Evolutionary conservation across 2,888 invertebrate genomes (phyloP).

Genomic region (Bombylius discolor): DNA sequence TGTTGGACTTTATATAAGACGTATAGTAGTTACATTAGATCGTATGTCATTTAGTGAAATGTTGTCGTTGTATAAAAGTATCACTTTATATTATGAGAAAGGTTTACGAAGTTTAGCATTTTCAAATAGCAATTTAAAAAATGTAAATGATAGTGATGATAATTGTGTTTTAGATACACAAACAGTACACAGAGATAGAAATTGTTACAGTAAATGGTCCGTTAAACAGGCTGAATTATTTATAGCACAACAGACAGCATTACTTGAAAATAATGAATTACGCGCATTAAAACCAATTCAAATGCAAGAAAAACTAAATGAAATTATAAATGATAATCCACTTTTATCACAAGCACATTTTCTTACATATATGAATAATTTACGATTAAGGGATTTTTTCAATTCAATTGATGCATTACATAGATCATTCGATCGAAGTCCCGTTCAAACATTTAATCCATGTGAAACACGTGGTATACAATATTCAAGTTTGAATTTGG

Average conservation of each 20-base stretch:
- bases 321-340: slow-evolving; percentile 34
- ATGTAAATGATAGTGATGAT: slow-evolving; percentile 2
- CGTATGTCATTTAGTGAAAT: slow-evolving; percentile 75
- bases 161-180: slow-evolving; percentile 19
- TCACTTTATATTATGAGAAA: slow-evolving; percentile 53
- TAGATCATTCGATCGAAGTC: slow-evolving; percentile 61
- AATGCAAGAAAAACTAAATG: slow-evolving; percentile 47
- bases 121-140: neutral
- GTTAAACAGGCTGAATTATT: slow-evolving; percentile 80
- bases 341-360: slow-evolving; percentile 48
- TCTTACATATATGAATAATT: slow-evolving; percentile 77
- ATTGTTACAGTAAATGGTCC: slow-evolving; percentile 59
- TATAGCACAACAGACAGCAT: slow-evolving; percentile 72
- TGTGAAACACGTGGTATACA: slow-evolving; percentile 49
- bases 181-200: slow-evolving; percentile 20
- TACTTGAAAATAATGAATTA: slow-evolving; percentile 68
- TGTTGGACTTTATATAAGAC: slow-evolving; percentile 65
- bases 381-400: slow-evolving; percentile 72
- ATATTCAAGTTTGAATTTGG: slow-evolving; percentile 83
- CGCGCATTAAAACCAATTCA: slow-evolving; percentile 64
- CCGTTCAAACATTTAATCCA: slow-evolving; percentile 42
- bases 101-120: slow-evolving; percentile 23
- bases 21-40: slow-evolving; percentile 69
- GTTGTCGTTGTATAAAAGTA: slow-evolving; percentile 57
- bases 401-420: slow-evolving; percentile 29